Evolutionary conservation across 1,140 invertebrate genomes (phyloP).

Genomic region (Penaeus chinensis): DNA sequence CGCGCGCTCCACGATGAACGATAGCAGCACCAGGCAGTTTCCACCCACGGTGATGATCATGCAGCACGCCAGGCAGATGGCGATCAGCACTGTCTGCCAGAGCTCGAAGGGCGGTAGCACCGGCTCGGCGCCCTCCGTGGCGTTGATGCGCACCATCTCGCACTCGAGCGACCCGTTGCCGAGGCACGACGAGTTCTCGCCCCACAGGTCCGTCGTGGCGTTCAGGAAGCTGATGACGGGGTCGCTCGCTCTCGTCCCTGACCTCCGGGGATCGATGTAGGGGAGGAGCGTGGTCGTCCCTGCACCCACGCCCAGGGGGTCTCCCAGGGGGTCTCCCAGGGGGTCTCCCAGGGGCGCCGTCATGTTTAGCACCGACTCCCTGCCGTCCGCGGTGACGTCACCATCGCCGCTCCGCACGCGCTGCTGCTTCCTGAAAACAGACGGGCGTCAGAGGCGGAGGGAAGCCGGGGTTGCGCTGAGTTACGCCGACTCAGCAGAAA

Average conservation of each 20-base stretch:
- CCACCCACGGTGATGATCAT: slow-evolving; percentile 94
- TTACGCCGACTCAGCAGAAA: too few relatives aligned
- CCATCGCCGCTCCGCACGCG: slow-evolving; percentile 54
- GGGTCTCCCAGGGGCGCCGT: slow-evolving; percentile 45
- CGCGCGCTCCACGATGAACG: slow-evolving; percentile 95
- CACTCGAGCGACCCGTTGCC: slow-evolving; percentile 50
- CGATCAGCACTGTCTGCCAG: slow-evolving; percentile 93
- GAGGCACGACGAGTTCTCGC: slow-evolving; percentile 49
- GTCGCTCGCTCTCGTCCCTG: slow-evolving; percentile 36
- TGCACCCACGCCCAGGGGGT: slow-evolving; percentile 39
- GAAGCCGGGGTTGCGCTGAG: too few relatives aligned
- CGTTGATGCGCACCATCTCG: slow-evolving; percentile 37
- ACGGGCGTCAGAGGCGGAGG: slow-evolving; percentile 56
- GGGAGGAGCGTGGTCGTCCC: slow-evolving; percentile 46
- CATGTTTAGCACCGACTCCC: slow-evolving; percentile 45
- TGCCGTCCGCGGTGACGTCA: slow-evolving; percentile 33
- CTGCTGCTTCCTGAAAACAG: slow-evolving; percentile 63
- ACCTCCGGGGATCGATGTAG: slow-evolving; percentile 38
- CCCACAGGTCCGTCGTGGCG: slow-evolving; percentile 49
- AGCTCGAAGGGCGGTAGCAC: slow-evolving; percentile 80
- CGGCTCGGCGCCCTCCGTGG: slow-evolving; percentile 41
- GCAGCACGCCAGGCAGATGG: slow-evolving; percentile 85
- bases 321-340: slow-evolving; percentile 42
- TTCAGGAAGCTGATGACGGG: slow-evolving; percentile 39
- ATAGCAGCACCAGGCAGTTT: slow-evolving; percentile 95